Conservation (phyloP, 2,113 vertebrate species). For the Lophius piscatorius region DNA sequence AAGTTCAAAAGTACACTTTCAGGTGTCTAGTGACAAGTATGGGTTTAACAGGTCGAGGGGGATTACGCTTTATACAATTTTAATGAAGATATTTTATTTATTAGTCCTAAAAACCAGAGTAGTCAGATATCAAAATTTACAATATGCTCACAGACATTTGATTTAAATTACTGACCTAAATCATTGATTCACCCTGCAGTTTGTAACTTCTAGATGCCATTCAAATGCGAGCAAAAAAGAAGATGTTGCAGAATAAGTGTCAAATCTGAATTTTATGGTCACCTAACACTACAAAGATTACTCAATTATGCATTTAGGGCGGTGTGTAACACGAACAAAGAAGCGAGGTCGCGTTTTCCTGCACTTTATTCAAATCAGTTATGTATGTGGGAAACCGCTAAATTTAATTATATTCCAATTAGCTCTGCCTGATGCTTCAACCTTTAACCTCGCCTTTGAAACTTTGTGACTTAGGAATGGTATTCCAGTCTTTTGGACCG, state of each 20-base stretch:
- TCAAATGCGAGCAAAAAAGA: neutral
- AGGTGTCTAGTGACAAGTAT: neutral
- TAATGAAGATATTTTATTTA: too few relatives aligned
- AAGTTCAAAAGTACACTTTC: neutral
- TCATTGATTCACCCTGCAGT: neutral
- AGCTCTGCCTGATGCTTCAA: constrained; percentile 14
- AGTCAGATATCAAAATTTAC: too few relatives aligned
- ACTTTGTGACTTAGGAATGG: neutral
- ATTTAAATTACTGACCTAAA: constrained; percentile 3
- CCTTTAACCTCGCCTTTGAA: constrained; percentile 28
- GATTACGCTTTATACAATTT: too few relatives aligned
- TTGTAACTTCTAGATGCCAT: neutral
- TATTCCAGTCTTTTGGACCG: constrained; percentile 38
- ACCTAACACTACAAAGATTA: constrained; percentile 19
- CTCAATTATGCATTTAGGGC: neutral
- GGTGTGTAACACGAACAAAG: constrained; percentile 2
- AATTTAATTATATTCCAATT: constrained; percentile 14
- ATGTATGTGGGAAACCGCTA: neutral
- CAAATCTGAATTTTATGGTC: constrained; percentile 26
- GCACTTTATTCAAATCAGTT: constrained; percentile 6
- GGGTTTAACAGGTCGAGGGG: neutral
- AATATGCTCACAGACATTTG: too few relatives aligned
- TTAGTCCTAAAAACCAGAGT: too few relatives aligned
- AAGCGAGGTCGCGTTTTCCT: constrained; percentile 9
- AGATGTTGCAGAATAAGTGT: constrained; percentile 7